Evolutionary conservation across 2,888 invertebrate species (phyloP).

Genomic region (Napeogenes inachia): DNA sequence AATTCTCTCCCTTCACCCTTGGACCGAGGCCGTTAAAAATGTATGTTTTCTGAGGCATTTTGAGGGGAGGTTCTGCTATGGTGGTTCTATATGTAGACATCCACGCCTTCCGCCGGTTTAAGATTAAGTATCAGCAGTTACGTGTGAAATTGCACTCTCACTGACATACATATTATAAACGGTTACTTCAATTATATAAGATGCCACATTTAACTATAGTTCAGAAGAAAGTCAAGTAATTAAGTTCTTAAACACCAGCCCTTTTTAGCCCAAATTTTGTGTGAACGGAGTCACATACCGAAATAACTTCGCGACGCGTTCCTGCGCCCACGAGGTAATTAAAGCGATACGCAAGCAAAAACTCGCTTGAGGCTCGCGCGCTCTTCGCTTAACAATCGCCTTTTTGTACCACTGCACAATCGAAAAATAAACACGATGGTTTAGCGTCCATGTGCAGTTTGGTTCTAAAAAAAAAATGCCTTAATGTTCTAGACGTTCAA

Average conservation of each 20-base stretch:
- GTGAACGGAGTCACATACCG: constrained; percentile 35
- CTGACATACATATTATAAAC: neutral
- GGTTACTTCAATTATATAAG: constrained; percentile 14
- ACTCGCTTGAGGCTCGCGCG: constrained; percentile 46
- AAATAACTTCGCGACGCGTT: constrained; percentile 39
- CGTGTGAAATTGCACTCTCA: neutral
- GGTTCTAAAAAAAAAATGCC: constrained; percentile 16
- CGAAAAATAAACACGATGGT: constrained; percentile 18
- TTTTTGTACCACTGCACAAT: constrained; percentile 46
- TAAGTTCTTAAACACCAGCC: constrained; percentile 41
- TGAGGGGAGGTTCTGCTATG: constrained; percentile 47
- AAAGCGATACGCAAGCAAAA: constrained; percentile 66
- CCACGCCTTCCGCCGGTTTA: constrained; percentile 19
- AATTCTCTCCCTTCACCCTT: constrained; percentile 69
- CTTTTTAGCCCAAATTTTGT: constrained; percentile 36
- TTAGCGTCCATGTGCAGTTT: constrained; percentile 22
- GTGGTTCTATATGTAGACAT: constrained; percentile 44
- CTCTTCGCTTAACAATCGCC: constrained; percentile 42
- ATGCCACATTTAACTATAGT: constrained; percentile 18
- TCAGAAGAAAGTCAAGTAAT: constrained; percentile 33
- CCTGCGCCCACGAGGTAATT: constrained; percentile 59
- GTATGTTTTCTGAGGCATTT: constrained; percentile 60
- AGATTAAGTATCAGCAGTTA: constrained; percentile 8
- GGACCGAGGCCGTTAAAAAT: constrained; percentile 67
- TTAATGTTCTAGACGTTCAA: constrained; percentile 18